These are phyloP conservation scores for Sigmodon hispidus DNA, from an alignment of 2,113 vertebrate genomes.

Conservation along the genomic window DNA sequence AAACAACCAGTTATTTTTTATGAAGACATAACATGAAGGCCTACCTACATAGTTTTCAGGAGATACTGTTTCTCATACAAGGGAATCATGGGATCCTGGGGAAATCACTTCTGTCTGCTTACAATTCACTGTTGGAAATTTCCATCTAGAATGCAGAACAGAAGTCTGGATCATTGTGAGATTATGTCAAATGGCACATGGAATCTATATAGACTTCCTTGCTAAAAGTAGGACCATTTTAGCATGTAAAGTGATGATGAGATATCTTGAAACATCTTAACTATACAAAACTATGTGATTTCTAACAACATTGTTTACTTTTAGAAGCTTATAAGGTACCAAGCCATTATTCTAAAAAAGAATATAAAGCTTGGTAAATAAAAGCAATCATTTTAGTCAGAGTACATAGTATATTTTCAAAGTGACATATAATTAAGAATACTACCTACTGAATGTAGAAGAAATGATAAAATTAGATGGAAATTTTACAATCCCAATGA, in stretches of 20 bases:
- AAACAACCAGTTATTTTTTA: not conserved
- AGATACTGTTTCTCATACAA: not conserved
- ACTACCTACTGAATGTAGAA: slow-evolving; percentile 21
- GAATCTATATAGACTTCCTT: not conserved
- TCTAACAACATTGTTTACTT: not conserved
- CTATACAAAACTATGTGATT: slow-evolving; percentile 29
- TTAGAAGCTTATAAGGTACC: not conserved
- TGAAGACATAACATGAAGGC: not conserved
- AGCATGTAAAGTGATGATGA: slow-evolving; percentile 8
- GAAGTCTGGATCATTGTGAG: not conserved
- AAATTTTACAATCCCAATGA: not conserved
- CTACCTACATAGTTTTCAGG: not conserved
- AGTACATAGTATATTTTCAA: not conserved
- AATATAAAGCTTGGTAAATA: not conserved
- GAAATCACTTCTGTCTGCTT: not conserved
- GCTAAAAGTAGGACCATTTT: not conserved
- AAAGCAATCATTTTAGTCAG: not conserved
- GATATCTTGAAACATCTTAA: not conserved
- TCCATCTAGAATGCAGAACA: not conserved
- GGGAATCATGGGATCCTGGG: not conserved
- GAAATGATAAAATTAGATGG: not conserved
- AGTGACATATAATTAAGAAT: slow-evolving; percentile 24
- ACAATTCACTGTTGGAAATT: not conserved
- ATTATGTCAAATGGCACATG: not conserved
- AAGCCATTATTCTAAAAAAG: not conserved